Base-by-base conservation (phyloP, 2,888 invertebrate genomes). In the Rhingia rostrata region DNA sequence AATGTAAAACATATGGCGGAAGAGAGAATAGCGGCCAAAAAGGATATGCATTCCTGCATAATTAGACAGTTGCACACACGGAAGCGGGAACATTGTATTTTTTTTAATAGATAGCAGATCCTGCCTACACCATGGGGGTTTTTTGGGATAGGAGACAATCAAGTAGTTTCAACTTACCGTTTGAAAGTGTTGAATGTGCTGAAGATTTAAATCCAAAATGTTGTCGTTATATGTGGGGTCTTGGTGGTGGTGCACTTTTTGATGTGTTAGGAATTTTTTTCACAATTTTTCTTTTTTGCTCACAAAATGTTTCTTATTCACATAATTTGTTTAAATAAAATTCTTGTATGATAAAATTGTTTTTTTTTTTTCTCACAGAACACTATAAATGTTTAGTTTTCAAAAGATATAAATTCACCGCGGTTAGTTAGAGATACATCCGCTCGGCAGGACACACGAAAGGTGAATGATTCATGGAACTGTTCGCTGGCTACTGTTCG, bases 401-500 rank as follows among this genome's bases (percentile, higher is more conserved):
- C 47, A 33, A 6, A 61, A 9, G 4, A 30, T 6, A 39, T 53
- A 43, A 60, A 56, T 66, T 61, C 35, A 58, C 82, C 64, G 60
- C 37, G n/a, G 54, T 39, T 12, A 37, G 12, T 33, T 9, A 14
- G 2, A 9, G 41, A 41, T 10, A 74, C 73, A 58, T 73, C 83
- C 79, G 35, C 58, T 63, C 63, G 30, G 51, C 58, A 79, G 22
- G 45, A 79, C 83, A 69, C 53, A 74, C 79, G 53, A 54, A 79
- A 58, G 63, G 73, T 56, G 83, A 83, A 83, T 83, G 83, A 64
- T 60, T 79, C 43, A 37, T 37, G 9, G 51, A 47, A 30, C 49
- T 61, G 64, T 6, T n/a, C 7, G 37, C n/a, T 61, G 81, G 73
- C 61, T 83, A 67, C 82, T 49, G 67, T 73, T 72, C 30, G 82